phyloP scores from a whole-genome alignment of 2,113 vertebrate species.

The Chlamydotis undulata region DNA sequence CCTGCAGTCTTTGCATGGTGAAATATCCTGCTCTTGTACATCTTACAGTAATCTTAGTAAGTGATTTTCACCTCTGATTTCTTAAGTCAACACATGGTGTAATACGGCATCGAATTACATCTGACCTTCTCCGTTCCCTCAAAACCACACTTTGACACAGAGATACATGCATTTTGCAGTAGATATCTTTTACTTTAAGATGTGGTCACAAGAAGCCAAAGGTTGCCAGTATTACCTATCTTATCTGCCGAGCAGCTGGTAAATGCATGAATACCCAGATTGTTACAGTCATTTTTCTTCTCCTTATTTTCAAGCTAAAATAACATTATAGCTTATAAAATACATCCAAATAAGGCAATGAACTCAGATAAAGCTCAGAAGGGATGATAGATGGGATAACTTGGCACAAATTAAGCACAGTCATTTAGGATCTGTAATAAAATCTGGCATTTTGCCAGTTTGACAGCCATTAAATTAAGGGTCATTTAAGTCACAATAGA shows the following conservation, averaged over 20 bases:
- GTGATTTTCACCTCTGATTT: neutral
- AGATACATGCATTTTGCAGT: neutral
- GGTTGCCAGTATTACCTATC: neutral
- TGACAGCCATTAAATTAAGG: neutral
- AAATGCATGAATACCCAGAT: neutral
- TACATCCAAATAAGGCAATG: neutral
- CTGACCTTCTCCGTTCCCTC: constrained; percentile 1
- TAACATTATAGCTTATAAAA: constrained; percentile 5
- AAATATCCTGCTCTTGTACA: neutral
- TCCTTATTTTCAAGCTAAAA: constrained; percentile 32
- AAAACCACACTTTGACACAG: neutral
- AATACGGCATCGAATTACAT: neutral
- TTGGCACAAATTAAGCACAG: neutral
- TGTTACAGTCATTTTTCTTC: neutral
- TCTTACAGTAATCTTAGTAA: neutral
- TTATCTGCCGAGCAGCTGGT: constrained; percentile 5
- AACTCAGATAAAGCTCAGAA: neutral
- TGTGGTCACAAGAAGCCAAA: neutral
- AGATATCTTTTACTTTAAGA: neutral
- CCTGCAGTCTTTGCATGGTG: neutral
- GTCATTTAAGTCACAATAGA: neutral
- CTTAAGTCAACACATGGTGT: neutral
- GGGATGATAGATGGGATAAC: neutral
- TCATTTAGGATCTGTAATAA: neutral
- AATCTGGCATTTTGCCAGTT: neutral